These are phyloP conservation scores for Trichogramma pretiosum DNA, from an alignment of 1,140 invertebrate genomes.

Conservation along the genomic window DNA sequence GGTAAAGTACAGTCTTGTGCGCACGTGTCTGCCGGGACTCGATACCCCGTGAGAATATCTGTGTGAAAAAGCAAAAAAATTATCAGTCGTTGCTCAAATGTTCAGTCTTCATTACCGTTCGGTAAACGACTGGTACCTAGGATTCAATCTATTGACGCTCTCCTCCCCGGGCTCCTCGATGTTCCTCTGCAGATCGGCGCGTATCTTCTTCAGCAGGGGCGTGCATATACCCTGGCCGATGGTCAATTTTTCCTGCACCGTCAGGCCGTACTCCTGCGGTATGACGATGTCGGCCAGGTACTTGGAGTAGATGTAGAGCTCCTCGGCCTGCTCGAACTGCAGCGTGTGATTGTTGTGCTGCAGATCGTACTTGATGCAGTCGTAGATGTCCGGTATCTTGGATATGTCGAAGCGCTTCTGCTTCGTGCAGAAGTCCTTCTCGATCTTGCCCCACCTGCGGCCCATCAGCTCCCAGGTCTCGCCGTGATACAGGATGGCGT, in stretches of 20 bases:
- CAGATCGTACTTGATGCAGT: constrained; percentile 98
- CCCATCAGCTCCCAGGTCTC: constrained; percentile 99
- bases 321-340: constrained; percentile 88
- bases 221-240: constrained; percentile 97
- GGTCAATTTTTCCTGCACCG: constrained; percentile 88
- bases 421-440: constrained; percentile 96
- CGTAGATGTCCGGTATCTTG: constrained; percentile 99
- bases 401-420: constrained; percentile 92
- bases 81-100: background rate
- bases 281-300: constrained; percentile 97
- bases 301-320: constrained; percentile 91
- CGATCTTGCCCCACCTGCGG: constrained; percentile 94
- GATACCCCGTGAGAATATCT: constrained; percentile 96
- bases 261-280: constrained; percentile 98
- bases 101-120: background rate
- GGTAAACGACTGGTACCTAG: constrained; percentile 51
- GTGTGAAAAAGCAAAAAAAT: constrained; percentile 2
- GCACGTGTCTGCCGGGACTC: constrained; percentile 92
- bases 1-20: constrained; percentile 96
- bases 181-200: constrained; percentile 88
- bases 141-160: constrained; percentile 91
- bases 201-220: constrained; percentile 91
- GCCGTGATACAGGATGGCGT: constrained; percentile 89
- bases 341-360: constrained; percentile 95
- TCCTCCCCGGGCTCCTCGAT: constrained; percentile 82